Base-by-base conservation (phyloP, 2,888 invertebrate genomes). In the Dexiosoma caninum region DNA sequence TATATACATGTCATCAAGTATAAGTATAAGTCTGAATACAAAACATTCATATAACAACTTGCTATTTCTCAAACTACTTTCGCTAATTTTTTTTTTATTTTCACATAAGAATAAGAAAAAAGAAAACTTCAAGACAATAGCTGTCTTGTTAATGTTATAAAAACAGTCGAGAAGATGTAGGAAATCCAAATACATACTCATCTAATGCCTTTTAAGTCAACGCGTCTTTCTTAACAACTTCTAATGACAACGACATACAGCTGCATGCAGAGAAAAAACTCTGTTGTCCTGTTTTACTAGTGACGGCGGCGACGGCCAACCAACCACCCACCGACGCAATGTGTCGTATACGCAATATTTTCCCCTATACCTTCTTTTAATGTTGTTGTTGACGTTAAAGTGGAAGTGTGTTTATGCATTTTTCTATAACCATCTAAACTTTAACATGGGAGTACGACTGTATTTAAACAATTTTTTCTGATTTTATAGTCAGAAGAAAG, bases 181-280 rank as follows among this genome's bases (percentile, higher is more conserved):
- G 37, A 12, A 40, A 57, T 5, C 16, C 62, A 51, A 16, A 40
- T 32, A 53, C 27, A 5, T 6, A 16, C 57, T 53, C 14, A 9
- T 35, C 35, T 70, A n/a, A 64, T 69, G 53, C 46, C 42, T 80
- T 42, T 57, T 62, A 64, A 74, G 42, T 66, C 64, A 75, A 75
- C 44, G 75, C 75, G 70, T 66, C 67, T 67, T 72, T 67, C 60
- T 62, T 59, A 74, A 78, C 70, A 64, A 64, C 44, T 70, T 55
- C 35, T 64, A 40, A 70, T 70, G 49, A 46, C 62, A 70, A 62
- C 37, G n/a, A n/a, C n/a, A n/a, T 46, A 62, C 72, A 35, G 62
- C 44, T 53, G 27, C 16, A 37, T 16, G 55, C n/a, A n/a, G n/a
- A 19, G 42, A 32, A n/a, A n/a, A 19, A 55, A 19, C 8, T 49